These are phyloP conservation scores for Apeira syringaria DNA, from an alignment of 2,888 invertebrate genomes.

Conservation along the genomic window DNA sequence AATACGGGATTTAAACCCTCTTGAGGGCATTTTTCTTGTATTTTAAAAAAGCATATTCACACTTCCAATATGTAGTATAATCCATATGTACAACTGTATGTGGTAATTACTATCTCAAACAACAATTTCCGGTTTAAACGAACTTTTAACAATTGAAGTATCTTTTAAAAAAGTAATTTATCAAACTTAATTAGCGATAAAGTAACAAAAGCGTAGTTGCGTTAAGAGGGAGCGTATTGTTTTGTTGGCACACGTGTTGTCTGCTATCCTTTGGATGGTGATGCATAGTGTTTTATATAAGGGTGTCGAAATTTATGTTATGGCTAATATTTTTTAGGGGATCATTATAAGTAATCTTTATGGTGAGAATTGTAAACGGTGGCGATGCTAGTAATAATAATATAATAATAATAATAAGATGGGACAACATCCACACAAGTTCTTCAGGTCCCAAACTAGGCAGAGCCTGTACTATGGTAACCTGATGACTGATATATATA, in stretches of 20 bases:
- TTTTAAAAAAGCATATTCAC: no score
- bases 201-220: constrained; percentile 35
- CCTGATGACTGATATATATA: no score
- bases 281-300: constrained; percentile 23
- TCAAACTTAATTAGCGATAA: constrained; percentile 36
- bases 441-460: no score
- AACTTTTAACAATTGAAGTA: constrained; percentile 3
- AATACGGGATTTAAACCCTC: no score
- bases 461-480: no score
- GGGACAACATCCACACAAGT: no score
- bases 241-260: constrained; percentile 30
- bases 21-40: no score
- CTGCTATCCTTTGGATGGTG: constrained; percentile 7
- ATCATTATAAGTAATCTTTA: constrained; percentile 30
- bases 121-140: constrained; percentile 14
- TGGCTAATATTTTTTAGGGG: constrained; percentile 27
- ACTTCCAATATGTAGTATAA: no score
- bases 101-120: background rate
- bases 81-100: no score
- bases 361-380: constrained; percentile 34
- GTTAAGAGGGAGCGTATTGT: constrained; percentile 30
- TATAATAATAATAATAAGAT: no score
- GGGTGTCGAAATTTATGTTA: constrained; percentile 30
- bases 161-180: constrained; percentile 29
- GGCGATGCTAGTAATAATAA: no score